A percentile compares a stretch with the other conserved stretches of the same genome.
Conservation (phyloP, 2,113 vertebrate species). For the Onychostruthus taczanowskii region DNA sequence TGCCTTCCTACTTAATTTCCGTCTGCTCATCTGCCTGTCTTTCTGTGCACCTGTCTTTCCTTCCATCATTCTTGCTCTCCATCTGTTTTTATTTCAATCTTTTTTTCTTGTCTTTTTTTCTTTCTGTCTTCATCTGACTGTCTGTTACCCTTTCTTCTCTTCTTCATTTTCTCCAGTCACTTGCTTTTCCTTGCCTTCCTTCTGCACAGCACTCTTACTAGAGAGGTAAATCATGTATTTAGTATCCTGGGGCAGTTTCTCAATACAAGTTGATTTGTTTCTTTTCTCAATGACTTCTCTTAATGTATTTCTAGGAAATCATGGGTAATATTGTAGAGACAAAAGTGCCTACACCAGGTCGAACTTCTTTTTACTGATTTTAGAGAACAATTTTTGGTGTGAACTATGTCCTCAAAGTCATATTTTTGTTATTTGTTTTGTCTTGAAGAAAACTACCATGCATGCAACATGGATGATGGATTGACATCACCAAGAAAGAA, state of each 20-base stretch:
- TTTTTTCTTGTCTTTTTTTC: neutral
- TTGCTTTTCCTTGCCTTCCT: neutral
- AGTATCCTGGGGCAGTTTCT: neutral
- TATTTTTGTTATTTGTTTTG: neutral
- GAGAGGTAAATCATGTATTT: neutral
- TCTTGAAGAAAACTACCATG: neutral
- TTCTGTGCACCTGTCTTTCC: neutral
- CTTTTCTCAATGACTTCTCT: neutral
- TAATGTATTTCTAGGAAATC: neutral
- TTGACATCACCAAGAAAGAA: neutral
- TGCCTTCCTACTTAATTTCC: neutral
- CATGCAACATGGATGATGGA: neutral
- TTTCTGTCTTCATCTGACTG: neutral
- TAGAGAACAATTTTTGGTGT: neutral
- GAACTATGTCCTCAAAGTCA: neutral
- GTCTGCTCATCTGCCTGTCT: neutral
- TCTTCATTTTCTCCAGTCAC: neutral
- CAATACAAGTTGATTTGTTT: neutral
- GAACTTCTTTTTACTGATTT: neutral
- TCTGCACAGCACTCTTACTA: neutral
- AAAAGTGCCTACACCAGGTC: neutral
- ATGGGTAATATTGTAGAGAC: neutral
- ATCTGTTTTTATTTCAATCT: neutral
- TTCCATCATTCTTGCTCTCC: neutral
- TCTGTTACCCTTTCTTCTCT: neutral